Evolutionary conservation across 2,888 invertebrate species (phyloP).

Genomic region (Patella depressa): DNA sequence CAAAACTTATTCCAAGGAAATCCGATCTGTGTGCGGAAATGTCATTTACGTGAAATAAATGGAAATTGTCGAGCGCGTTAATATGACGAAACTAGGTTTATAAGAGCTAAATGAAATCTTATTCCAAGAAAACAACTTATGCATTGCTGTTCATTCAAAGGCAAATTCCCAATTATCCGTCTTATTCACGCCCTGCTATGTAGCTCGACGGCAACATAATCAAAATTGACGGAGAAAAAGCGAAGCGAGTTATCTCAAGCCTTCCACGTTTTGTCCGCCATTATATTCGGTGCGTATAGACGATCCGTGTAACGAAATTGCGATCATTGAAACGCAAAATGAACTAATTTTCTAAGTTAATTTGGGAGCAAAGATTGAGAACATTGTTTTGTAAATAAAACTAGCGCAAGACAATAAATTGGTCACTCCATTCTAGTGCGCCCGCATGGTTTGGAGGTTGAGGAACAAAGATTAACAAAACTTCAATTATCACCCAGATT

Average conservation of each 20-base stretch:
- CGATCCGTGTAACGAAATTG: neutral
- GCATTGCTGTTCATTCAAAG: neutral
- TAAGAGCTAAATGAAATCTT: conserved; percentile 4
- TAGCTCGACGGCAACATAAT: no score
- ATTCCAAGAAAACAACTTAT: conserved; percentile 9
- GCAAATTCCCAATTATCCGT: conserved; percentile 2
- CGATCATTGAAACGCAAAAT: neutral
- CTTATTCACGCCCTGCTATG: no score
- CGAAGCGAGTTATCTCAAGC: conserved; percentile 3
- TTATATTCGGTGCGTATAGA: neutral
- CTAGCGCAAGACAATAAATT: neutral
- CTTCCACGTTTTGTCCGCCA: neutral
- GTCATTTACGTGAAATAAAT: conserved; percentile 1
- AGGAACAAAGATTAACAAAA: neutral
- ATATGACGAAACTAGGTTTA: conserved; percentile 2
- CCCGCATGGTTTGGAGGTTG: neutral
- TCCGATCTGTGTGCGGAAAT: neutral
- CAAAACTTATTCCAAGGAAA: neutral
- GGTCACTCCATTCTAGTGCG: neutral
- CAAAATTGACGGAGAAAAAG: neutral
- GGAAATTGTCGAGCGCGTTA: neutral
- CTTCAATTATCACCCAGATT: neutral
- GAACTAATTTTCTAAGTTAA: conserved; percentile 1
- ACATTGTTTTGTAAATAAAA: neutral
- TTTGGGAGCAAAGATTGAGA: neutral